Percentiles rank a stretch among this genome's conserved stretches.
Conservation (phyloP, 2,113 vertebrate genomes). For the Corythornis vintsioides region DNA sequence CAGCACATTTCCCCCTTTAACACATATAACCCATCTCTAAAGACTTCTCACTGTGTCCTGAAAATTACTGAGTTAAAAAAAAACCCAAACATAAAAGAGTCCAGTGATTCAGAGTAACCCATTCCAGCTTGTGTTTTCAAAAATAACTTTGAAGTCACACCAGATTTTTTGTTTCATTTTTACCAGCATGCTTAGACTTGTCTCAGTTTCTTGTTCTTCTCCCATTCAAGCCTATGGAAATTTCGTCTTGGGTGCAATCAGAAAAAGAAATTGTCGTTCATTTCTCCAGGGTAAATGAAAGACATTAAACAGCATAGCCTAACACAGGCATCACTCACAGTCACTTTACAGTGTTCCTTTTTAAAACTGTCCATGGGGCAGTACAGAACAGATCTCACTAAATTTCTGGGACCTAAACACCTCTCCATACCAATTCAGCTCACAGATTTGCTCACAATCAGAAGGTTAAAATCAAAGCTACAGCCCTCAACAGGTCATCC, state of each 20-base stretch:
- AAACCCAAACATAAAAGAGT: neutral
- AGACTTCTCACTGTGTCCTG: neutral
- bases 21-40: neutral
- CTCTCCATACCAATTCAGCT: fast-evolving
- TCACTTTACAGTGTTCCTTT: neutral
- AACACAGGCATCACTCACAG: neutral
- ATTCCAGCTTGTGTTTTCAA: conserved; percentile 8
- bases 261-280: neutral
- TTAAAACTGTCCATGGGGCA: neutral
- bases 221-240: neutral
- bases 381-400: neutral
- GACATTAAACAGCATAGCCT: neutral
- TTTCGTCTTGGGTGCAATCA: neutral
- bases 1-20: neutral
- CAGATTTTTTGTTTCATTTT: conserved; percentile 30
- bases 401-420: neutral
- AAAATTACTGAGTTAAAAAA: neutral
- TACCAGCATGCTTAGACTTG: conserved; percentile 10
- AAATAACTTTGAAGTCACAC: conserved; percentile 37
- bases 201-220: neutral
- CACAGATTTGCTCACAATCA: neutral
- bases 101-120: conserved; percentile 26
- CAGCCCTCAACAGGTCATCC: neutral
- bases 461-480: neutral
- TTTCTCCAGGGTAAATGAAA: neutral